phyloP scores from a whole-genome alignment of 1,140 invertebrate species.

The Leptestheria dahalacensis region DNA sequence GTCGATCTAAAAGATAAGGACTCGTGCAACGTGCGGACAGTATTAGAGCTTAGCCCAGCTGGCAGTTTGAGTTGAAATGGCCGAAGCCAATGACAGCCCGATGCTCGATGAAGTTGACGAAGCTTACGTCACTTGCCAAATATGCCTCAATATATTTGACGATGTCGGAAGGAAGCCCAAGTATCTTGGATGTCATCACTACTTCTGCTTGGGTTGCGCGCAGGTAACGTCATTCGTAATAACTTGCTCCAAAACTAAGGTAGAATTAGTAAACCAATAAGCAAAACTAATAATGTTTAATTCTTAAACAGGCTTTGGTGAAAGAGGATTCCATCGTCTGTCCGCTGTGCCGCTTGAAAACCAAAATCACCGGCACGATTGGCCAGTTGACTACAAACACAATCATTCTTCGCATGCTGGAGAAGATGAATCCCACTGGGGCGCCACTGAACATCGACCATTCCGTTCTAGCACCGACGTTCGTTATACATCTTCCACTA shows the following conservation, averaged over 20 bases:
- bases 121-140: not conserved
- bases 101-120: not conserved
- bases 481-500: no score
- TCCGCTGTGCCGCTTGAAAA: not conserved
- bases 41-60: no score
- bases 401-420: not conserved
- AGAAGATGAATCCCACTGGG: not conserved
- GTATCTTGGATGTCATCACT: not conserved
- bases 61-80: no score
- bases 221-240: no score
- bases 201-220: not conserved
- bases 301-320: not conserved
- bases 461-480: not conserved
- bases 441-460: not conserved
- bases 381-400: not conserved
- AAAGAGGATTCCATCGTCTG: not conserved
- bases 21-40: no score
- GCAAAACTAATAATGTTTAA: no score
- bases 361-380: not conserved
- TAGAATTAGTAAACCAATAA: no score
- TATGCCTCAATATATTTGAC: not conserved
- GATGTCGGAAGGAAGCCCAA: not conserved
- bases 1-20: no score
- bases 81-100: not conserved
- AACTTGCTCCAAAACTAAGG: no score